phyloP scores from a whole-genome alignment of 2,113 vertebrate genomes.

The Ceratotherium simum region DNA sequence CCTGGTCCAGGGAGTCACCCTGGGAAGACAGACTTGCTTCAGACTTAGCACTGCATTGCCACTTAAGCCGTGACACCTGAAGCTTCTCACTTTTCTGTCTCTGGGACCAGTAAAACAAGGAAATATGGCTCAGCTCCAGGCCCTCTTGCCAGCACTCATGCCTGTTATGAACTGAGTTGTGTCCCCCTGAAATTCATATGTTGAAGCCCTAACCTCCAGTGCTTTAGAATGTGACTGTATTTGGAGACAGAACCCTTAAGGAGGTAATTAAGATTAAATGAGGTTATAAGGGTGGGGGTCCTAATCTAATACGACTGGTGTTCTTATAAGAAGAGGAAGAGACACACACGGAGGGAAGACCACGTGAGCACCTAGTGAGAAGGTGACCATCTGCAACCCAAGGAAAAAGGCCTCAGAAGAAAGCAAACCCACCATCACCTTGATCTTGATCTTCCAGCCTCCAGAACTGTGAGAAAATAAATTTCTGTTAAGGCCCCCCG shows the following conservation, averaged over 20 bases:
- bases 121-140: background rate
- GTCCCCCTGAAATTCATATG: background rate
- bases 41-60: background rate
- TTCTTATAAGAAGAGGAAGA: background rate
- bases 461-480: background rate
- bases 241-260: background rate
- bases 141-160: background rate
- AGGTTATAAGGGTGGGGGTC: background rate
- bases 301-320: background rate
- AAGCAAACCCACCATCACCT: background rate
- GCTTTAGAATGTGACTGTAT: background rate
- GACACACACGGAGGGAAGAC: background rate
- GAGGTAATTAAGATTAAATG: background rate
- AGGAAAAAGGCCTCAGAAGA: background rate
- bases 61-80: background rate
- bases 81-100: background rate
- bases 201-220: background rate
- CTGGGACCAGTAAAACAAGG: background rate
- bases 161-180: background rate
- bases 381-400: background rate
- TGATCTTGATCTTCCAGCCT: background rate
- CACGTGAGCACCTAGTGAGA: background rate
- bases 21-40: background rate
- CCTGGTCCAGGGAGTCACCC: background rate
- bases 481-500: background rate